phyloP scores from a whole-genome alignment of 2,113 vertebrate genomes.

The Aplodontia rufa region DNA sequence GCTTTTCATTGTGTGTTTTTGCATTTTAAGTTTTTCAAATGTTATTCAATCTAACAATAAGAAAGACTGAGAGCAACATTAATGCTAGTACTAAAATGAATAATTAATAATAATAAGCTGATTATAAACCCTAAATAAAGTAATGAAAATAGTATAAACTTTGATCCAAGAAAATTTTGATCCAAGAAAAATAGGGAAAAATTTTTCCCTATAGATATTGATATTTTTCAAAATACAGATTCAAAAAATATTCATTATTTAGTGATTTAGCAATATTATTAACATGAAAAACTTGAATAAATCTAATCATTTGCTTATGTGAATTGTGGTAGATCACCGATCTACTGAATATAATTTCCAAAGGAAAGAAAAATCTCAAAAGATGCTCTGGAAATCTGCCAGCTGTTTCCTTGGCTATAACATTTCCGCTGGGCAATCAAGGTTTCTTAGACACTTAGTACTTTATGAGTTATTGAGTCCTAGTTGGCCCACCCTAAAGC shows the following conservation, averaged over 20 bases:
- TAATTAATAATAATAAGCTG: not conserved
- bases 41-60: not conserved
- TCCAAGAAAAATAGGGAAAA: too few relatives aligned
- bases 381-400: not conserved
- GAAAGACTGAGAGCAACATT: not conserved
- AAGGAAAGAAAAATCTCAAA: not conserved
- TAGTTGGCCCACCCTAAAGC: not conserved
- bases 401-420: not conserved
- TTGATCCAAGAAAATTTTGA: not conserved
- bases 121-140: not conserved
- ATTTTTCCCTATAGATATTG: not conserved
- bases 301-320: not conserved
- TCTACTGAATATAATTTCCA: not conserved
- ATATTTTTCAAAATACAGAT: slow-evolving; percentile 21
- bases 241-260: not conserved
- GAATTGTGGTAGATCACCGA: not conserved
- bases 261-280: not conserved
- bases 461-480: not conserved
- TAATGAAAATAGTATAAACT: not conserved
- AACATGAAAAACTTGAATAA: not conserved
- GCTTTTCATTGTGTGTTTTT: not conserved
- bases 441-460: not conserved
- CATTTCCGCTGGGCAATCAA: not conserved
- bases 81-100: not conserved
- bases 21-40: not conserved